These are phyloP conservation scores for Catharus ustulatus DNA, from an alignment of 2,797 vertebrate genomes.

Conservation along the genomic window DNA sequence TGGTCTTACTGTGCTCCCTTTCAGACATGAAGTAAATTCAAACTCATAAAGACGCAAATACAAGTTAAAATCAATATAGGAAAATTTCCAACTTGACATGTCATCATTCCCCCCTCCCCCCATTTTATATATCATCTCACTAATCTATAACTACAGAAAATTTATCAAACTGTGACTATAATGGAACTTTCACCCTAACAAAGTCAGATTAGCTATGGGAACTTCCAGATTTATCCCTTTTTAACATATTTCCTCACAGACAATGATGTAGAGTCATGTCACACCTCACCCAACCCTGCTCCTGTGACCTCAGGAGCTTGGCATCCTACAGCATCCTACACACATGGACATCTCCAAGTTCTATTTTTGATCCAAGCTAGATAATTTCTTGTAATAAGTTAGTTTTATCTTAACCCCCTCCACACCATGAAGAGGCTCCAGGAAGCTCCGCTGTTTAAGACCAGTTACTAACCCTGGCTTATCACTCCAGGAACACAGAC, in stretches of 20 bases:
- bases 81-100: not conserved
- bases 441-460: not conserved
- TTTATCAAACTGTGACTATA: not conserved
- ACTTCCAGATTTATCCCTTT: not conserved
- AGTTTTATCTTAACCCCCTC: not conserved
- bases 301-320: not conserved
- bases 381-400: not conserved
- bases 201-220: not conserved
- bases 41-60: not conserved
- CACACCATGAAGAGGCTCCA: not conserved
- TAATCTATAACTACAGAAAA: not conserved
- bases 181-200: not conserved
- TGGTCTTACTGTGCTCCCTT: not conserved
- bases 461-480: not conserved
- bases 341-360: not conserved
- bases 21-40: not conserved
- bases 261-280: not conserved
- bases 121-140: not conserved
- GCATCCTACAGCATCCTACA: not conserved
- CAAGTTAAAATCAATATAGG: not conserved
- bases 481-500: not conserved
- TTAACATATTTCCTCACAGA: not conserved
- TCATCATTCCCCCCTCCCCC: not conserved
- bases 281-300: not conserved
- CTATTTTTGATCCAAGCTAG: not conserved